These are phyloP conservation scores for Leptopilina boulardi DNA, from an alignment of 1,140 invertebrate genomes.

Conservation along the genomic window DNA sequence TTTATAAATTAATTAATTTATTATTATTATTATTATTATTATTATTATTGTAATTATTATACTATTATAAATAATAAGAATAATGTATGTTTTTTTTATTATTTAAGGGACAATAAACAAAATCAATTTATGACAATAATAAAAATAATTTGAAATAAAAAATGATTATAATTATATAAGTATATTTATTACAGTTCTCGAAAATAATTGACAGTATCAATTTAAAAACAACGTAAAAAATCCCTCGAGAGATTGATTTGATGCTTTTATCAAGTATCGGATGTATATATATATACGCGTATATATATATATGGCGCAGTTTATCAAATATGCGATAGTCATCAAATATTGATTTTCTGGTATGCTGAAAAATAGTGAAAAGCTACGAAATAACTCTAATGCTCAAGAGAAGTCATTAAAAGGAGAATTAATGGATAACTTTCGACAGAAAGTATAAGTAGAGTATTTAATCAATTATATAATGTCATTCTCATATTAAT, in stretches of 20 bases:
- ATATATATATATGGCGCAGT: too few species aligned
- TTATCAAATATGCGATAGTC: neutral
- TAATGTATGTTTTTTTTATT: too few species aligned
- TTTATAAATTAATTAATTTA: too few species aligned
- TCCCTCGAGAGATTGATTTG: neutral
- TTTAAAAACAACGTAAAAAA: neutral
- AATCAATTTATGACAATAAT: too few species aligned
- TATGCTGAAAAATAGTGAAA: neutral
- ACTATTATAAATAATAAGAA: too few species aligned
- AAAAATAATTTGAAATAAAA: too few species aligned
- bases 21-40: too few species aligned
- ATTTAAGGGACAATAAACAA: too few species aligned
- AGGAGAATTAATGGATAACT: neutral
- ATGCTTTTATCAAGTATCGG: neutral
- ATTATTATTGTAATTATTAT: too few species aligned
- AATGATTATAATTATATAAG: too few species aligned
- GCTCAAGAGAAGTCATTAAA: neutral
- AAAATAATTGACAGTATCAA: neutral
- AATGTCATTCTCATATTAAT: conserved; percentile 11
- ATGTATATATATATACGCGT: neutral
- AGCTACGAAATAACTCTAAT: conserved; percentile 9
- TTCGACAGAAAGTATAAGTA: neutral
- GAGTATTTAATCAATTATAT: neutral
- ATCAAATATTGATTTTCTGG: conserved; percentile 21
- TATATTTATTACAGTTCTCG: too few species aligned